phyloP scores from a whole-genome alignment of 2,888 invertebrate genomes.

The Leptinotarsa peninsularis region DNA sequence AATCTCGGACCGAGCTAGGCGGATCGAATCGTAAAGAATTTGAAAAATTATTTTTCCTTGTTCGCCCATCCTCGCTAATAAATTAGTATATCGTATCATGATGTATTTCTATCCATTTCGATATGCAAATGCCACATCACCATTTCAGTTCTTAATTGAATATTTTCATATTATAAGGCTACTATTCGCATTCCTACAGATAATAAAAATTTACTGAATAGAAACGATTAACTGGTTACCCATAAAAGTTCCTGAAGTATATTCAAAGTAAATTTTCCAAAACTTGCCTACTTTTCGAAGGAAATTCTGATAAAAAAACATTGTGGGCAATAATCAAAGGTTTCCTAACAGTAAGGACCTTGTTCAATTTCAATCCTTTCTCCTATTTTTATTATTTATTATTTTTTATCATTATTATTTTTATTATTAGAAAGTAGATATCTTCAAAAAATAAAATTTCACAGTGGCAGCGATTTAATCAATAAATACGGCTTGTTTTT shows the following conservation, averaged over 20 bases:
- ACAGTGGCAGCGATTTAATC: no score
- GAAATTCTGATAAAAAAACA: no score
- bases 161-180: slow-evolving; percentile 5
- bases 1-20: slow-evolving; percentile 13
- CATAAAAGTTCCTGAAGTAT: not conserved
- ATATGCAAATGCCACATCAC: not conserved
- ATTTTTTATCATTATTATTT: no score
- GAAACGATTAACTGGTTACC: not conserved
- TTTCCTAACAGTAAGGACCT: no score
- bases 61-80: slow-evolving; percentile 21
- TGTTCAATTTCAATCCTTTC: no score
- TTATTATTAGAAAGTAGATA: no score
- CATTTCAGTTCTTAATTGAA: slow-evolving; percentile 14
- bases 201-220: not conserved
- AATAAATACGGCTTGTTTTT: no score
- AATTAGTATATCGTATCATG: slow-evolving; percentile 8
- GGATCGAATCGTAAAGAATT: slow-evolving; percentile 17
- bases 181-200: slow-evolving; percentile 5
- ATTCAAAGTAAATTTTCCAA: not conserved
- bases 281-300: not conserved
- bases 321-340: no score
- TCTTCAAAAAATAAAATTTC: no score
- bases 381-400: no score
- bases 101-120: slow-evolving; percentile 6
- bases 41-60: slow-evolving; percentile 7